Evolutionary conservation across 2,113 vertebrate species (phyloP).

Genomic region (Pungitius pungitius): DNA sequence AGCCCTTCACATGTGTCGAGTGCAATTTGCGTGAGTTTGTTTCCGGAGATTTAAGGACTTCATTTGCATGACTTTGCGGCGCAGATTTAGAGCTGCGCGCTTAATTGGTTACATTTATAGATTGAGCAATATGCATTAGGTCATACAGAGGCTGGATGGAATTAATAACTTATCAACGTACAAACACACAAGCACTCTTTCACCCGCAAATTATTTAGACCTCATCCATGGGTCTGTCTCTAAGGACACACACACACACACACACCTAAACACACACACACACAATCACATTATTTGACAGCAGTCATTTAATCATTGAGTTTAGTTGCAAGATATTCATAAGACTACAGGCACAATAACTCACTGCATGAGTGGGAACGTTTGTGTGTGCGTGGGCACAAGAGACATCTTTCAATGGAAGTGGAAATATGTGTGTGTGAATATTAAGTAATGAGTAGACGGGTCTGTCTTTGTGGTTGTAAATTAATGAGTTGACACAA

Average conservation of each 20-base stretch:
- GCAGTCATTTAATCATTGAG: conserved; percentile 33
- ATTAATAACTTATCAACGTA: conserved; percentile 16
- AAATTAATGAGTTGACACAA: conserved; percentile 58
- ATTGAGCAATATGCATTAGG: conserved; percentile 56
- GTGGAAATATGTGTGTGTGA: background rate
- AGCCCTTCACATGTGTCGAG: conserved; percentile 9
- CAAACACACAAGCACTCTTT: conserved; percentile 29
- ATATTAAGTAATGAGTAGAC: conserved; percentile 36
- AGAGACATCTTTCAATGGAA: background rate
- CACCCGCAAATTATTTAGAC: conserved; percentile 29
- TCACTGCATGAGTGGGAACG: background rate
- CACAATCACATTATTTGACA: conserved; percentile 9
- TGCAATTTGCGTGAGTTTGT: conserved; percentile 42
- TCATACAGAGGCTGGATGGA: conserved; percentile 40
- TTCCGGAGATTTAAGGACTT: conserved; percentile 47
- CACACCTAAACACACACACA: conserved; percentile 6
- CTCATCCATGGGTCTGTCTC: background rate
- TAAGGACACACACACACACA: conserved; percentile 1
- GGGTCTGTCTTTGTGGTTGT: conserved; percentile 30
- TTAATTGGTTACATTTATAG: conserved; percentile 64
- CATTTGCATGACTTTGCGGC: conserved; percentile 30
- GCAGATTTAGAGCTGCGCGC: conserved; percentile 34
- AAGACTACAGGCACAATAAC: conserved; percentile 12
- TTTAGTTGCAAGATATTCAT: conserved; percentile 17
- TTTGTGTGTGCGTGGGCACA: background rate